A percentile compares a stretch with the other conserved stretches of the same genome.
phyloP scores from a whole-genome alignment of 2,113 vertebrate genomes.

The Tragulus kanchil region DNA sequence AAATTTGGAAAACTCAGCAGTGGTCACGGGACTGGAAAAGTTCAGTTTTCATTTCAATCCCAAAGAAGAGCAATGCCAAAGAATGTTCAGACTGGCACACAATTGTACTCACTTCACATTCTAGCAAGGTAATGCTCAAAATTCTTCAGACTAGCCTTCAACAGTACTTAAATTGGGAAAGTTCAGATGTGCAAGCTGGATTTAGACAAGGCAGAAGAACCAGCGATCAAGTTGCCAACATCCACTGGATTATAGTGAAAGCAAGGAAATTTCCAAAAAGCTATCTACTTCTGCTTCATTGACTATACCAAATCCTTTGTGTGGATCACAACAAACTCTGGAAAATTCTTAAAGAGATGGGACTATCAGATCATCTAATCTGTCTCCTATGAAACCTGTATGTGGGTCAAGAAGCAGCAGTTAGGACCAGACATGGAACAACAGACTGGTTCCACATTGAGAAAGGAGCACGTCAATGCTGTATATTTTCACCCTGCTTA shows the following conservation, averaged over 20 bases:
- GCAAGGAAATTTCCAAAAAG: neutral
- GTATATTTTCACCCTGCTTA: neutral
- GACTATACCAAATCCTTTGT: neutral
- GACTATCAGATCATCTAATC: neutral
- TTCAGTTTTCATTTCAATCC: neutral
- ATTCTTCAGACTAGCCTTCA: neutral
- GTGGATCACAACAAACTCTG: neutral
- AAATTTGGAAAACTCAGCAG: neutral
- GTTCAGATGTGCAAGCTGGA: neutral
- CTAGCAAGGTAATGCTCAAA: neutral
- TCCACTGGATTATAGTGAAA: neutral
- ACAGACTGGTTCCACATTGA: neutral
- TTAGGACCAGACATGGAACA: neutral
- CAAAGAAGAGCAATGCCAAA: neutral
- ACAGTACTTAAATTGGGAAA: neutral
- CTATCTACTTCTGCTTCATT: neutral
- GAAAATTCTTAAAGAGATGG: neutral
- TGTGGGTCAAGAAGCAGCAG: neutral
- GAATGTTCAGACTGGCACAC: neutral
- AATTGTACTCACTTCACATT: neutral
- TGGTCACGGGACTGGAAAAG: neutral
- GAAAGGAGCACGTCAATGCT: neutral
- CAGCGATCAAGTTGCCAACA: neutral
- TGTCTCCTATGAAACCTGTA: neutral
- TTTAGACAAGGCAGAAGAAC: neutral